phyloP scores from a whole-genome alignment of 30 jellyfish, hydroid and myxozoan genomes.

The Cassiopea andromeda region DNA sequence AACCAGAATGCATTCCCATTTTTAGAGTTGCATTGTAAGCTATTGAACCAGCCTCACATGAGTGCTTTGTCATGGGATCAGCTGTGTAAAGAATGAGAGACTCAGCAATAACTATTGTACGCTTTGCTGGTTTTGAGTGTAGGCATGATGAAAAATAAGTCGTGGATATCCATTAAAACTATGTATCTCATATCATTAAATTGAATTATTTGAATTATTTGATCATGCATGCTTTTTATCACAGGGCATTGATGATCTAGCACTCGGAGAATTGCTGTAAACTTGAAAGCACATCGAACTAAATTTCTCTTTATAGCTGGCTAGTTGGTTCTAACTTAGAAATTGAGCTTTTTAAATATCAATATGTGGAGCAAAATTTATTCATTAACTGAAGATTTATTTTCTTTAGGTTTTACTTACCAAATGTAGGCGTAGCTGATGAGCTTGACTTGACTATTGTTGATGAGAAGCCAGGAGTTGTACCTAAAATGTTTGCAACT shows the following conservation, averaged over 20 bases:
- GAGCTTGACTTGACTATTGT: slow-evolving; percentile 57
- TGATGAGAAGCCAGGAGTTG: slow-evolving; percentile 74
- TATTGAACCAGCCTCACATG: slow-evolving; percentile 88
- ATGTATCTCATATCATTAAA: no score
- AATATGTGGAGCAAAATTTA: background rate
- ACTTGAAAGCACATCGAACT: no score
- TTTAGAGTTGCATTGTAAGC: slow-evolving; percentile 87
- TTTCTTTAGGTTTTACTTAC: slow-evolving; percentile 43
- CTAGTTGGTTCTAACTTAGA: background rate
- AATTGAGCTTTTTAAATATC: background rate
- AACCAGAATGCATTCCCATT: slow-evolving; percentile 98
- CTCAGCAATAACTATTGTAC: background rate
- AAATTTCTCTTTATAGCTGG: no score
- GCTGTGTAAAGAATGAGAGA: slow-evolving; percentile 28
- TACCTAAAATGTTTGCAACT: slow-evolving; percentile 30
- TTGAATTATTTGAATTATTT: no score
- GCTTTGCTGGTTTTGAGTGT: background rate
- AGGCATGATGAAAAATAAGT: no score
- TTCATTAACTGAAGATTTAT: no score
- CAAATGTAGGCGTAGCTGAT: slow-evolving; percentile 79
- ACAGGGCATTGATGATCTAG: no score
- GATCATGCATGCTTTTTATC: no score
- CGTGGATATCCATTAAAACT: no score
- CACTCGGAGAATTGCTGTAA: no score
- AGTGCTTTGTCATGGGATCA: slow-evolving; percentile 75